Evolutionary conservation across 2,113 vertebrate species (phyloP).

Genomic region (Pituophis catenifer): DNA sequence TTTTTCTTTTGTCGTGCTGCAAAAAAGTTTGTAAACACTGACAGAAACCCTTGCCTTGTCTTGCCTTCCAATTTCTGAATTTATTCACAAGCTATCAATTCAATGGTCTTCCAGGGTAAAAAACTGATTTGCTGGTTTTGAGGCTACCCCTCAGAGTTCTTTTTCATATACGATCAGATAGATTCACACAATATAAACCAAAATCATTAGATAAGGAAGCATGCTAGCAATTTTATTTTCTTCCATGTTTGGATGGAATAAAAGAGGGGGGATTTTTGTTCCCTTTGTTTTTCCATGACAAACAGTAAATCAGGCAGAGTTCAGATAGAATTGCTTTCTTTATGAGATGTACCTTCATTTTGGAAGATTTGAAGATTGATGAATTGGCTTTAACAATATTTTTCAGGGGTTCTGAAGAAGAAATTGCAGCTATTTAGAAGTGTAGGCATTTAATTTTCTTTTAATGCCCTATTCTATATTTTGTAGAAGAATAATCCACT

Average conservation of each 20-base stretch:
- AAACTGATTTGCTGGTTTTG: background rate
- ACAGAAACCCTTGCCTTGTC: background rate
- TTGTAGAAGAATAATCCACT: background rate
- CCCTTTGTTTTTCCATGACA: background rate
- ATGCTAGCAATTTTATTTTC: background rate
- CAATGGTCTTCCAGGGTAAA: background rate
- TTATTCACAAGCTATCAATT: background rate
- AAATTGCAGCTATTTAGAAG: background rate
- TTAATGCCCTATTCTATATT: background rate
- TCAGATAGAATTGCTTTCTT: background rate
- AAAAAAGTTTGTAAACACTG: background rate
- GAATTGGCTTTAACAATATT: background rate
- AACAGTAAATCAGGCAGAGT: background rate
- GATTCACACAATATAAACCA: background rate
- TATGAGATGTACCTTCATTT: background rate
- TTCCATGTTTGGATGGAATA: background rate
- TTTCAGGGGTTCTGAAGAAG: background rate
- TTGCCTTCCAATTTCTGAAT: background rate
- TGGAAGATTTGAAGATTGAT: background rate
- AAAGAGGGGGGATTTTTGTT: background rate
- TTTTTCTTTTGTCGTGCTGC: background rate
- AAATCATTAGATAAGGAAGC: background rate
- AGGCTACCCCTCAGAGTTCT: background rate
- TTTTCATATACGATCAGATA: background rate
- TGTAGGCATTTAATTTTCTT: background rate